Evolutionary conservation across 2,113 vertebrate species (phyloP).

Genomic region (Tragelaphus imberbis): DNA sequence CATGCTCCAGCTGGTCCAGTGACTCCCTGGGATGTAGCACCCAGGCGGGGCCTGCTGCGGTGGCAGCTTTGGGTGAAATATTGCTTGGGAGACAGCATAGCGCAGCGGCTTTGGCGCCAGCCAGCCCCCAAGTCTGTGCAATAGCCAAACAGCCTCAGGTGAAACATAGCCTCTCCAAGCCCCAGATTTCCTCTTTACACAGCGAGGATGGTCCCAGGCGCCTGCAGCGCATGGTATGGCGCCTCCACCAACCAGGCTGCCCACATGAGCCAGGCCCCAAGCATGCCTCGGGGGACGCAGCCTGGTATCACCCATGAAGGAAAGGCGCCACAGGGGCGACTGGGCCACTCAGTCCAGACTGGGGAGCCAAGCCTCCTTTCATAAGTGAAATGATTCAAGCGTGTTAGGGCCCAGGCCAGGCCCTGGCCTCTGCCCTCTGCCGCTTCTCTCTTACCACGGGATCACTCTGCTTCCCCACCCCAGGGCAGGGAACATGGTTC

Average conservation of each 20-base stretch:
- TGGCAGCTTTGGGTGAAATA: neutral
- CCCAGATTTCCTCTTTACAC: neutral
- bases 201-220: neutral
- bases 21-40: neutral
- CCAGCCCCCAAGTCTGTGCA: neutral
- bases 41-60: neutral
- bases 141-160: neutral
- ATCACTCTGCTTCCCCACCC: neutral
- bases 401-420: neutral
- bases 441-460: neutral
- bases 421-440: neutral
- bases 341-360: neutral
- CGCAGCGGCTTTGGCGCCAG: neutral
- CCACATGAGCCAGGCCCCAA: rapidly evolving
- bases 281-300: neutral
- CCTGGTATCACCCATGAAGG: rapidly evolving
- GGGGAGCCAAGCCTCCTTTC: neutral
- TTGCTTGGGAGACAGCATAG: neutral
- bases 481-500: neutral
- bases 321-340: rapidly evolving
- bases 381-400: no score
- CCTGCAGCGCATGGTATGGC: neutral
- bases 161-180: neutral
- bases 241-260: neutral
- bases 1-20: neutral